Conservation (phyloP, 2,888 invertebrate species). For the Mystacides longicornis region DNA sequence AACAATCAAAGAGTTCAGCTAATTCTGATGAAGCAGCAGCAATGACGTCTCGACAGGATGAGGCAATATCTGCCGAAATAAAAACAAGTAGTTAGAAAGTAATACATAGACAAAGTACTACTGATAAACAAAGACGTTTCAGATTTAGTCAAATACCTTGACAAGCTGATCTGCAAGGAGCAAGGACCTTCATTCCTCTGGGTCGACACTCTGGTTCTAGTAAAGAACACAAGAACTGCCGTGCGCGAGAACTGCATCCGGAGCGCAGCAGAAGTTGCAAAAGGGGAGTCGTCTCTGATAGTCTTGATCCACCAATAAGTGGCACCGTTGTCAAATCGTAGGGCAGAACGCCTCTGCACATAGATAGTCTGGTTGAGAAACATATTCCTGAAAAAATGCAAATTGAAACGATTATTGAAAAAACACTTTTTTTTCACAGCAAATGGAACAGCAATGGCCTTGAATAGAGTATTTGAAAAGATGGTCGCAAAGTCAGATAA, state of each 20-base stretch:
- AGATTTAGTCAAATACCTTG: constrained; percentile 41
- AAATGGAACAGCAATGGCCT: too few species aligned
- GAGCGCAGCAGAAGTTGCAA: constrained; percentile 54
- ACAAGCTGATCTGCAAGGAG: constrained; percentile 58
- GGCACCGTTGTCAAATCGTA: constrained; percentile 56
- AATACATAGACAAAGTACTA: background rate
- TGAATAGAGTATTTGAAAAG: too few species aligned
- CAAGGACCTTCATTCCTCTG: constrained; percentile 48
- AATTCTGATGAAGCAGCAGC: constrained; percentile 46
- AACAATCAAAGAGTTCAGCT: constrained; percentile 52
- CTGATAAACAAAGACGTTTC: background rate
- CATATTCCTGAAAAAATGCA: constrained; percentile 39
- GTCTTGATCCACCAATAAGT: constrained; percentile 33
- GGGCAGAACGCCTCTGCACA: constrained; percentile 59
- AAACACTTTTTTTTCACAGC: too few species aligned
- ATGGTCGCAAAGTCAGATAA: too few species aligned
- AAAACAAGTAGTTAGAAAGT: background rate
- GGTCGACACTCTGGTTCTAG: constrained; percentile 62
- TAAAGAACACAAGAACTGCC: constrained; percentile 55
- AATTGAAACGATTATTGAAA: too few species aligned
- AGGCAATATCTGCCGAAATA: constrained; percentile 52
- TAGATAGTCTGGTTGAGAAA: constrained; percentile 43
- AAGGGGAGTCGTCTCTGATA: constrained; percentile 42
- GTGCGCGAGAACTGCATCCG: constrained; percentile 55
- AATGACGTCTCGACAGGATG: constrained; percentile 54